Evolutionary conservation across 1,140 invertebrate genomes (phyloP).

Genomic region (Scaptomyza pallida): DNA sequence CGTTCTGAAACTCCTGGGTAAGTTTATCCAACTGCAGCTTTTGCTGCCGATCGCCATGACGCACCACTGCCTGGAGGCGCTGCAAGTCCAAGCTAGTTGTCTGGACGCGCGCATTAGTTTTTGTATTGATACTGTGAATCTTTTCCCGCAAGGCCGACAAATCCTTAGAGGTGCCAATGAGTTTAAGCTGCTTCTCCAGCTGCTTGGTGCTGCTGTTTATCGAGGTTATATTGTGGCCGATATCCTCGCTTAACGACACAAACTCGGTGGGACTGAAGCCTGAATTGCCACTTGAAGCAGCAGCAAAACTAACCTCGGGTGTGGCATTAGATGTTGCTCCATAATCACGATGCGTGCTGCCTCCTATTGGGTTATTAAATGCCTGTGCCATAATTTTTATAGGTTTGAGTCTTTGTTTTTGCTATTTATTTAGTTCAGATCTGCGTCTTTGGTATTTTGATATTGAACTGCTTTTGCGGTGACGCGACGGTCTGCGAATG

Average conservation of each 20-base stretch:
- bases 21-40: constrained; percentile 93
- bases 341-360: constrained; percentile 84
- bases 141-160: constrained; percentile 84
- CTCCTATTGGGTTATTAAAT: constrained; percentile 64
- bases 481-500: constrained; percentile 53
- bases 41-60: constrained; percentile 89
- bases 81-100: constrained; percentile 90
- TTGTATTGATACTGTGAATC: constrained; percentile 90
- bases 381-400: constrained; percentile 62
- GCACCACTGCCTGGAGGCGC: constrained; percentile 87
- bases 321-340: constrained; percentile 84
- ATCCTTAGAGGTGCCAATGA: constrained; percentile 91
- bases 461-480: constrained; percentile 32
- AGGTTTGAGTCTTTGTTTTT: constrained; percentile 16
- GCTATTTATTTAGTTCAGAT: constrained; percentile 12
- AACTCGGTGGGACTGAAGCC: constrained; percentile 90
- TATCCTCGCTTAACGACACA: constrained; percentile 89
- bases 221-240: constrained; percentile 91
- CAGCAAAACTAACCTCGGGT: constrained; percentile 86
- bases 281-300: constrained; percentile 70
- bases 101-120: constrained; percentile 90
- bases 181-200: constrained; percentile 90
- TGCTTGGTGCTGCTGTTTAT: constrained; percentile 89
- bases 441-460: background rate
- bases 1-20: constrained; percentile 91